phyloP scores from a whole-genome alignment of 2,888 invertebrate species.

The Listrodromus nycthemerus region DNA sequence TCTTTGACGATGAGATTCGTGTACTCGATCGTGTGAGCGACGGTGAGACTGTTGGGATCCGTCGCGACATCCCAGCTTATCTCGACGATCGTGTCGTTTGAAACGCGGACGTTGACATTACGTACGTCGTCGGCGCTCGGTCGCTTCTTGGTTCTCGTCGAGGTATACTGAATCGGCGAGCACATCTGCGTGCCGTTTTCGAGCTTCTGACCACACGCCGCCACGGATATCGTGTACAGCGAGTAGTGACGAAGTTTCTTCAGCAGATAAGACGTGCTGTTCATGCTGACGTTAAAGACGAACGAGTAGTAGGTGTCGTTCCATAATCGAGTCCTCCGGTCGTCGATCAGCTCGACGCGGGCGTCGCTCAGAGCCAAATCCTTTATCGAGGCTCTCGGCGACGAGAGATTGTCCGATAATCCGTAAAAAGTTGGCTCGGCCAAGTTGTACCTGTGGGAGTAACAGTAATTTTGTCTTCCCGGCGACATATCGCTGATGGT shows the following conservation, averaged over 20 bases:
- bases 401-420: constrained; percentile 45
- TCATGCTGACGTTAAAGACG: constrained; percentile 73
- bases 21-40: constrained; percentile 88
- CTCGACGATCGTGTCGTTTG: constrained; percentile 79
- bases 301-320: constrained; percentile 69
- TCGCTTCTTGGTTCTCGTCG: constrained; percentile 84
- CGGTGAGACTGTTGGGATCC: constrained; percentile 88
- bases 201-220: constrained; percentile 85
- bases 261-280: constrained; percentile 73
- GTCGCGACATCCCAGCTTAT: constrained; percentile 87
- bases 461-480: constrained; percentile 75
- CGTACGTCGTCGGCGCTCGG: constrained; percentile 83
- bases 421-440: constrained; percentile 64
- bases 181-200: constrained; percentile 80
- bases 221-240: constrained; percentile 87
- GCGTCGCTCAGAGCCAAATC: constrained; percentile 7
- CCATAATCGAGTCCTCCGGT: constrained; percentile 58
- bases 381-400: constrained; percentile 33
- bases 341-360: constrained; percentile 46
- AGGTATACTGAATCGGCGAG: constrained; percentile 75
- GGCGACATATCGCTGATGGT: constrained; percentile 72
- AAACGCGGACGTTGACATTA: constrained; percentile 71
- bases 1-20: constrained; percentile 82
- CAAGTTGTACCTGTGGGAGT: constrained; percentile 70
- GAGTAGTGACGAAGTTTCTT: constrained; percentile 86